Evolutionary conservation across 2,797 vertebrate genomes (phyloP).

Genomic region (Potorous gilbertii): DNA sequence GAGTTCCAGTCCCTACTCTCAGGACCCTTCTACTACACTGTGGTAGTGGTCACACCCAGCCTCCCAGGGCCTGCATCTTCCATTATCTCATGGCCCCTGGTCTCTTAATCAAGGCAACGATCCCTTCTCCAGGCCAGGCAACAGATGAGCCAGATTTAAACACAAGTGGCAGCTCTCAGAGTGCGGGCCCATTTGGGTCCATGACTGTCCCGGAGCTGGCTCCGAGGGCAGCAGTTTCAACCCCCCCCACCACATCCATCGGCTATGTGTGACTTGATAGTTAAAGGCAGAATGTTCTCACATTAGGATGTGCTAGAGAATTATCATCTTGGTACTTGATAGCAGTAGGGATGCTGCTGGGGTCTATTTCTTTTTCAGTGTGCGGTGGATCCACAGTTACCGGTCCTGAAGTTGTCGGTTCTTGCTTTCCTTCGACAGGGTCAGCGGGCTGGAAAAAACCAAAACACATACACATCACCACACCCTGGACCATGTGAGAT

Average conservation of each 20-base stretch:
- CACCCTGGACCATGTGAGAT: not conserved
- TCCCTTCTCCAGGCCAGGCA: conserved; percentile 5
- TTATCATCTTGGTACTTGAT: conserved; percentile 95
- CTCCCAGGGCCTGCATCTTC: not conserved
- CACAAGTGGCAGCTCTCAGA: not conserved
- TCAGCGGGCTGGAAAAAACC: conserved; percentile 82
- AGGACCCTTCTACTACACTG: too few relatives aligned
- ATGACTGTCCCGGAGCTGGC: not conserved
- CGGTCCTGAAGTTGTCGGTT: conserved; percentile 67
- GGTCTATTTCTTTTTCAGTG: conserved; percentile 82
- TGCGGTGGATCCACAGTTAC: conserved; percentile 68
- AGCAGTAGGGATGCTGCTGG: conserved; percentile 87
- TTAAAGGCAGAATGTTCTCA: conserved; percentile 82
- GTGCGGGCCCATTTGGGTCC: not conserved
- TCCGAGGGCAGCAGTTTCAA: not conserved
- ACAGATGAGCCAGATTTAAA: not conserved
- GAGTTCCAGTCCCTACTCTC: too few relatives aligned
- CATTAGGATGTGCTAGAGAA: conserved; percentile 93
- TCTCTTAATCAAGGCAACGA: conserved; percentile 22
- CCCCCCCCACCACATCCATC: not conserved
- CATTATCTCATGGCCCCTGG: not conserved
- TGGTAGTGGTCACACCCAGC: too few relatives aligned
- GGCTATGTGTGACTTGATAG: not conserved
- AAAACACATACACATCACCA: not conserved
- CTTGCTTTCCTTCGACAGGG: conserved; percentile 82